These are phyloP conservation scores for Apamea monoglypha DNA, from an alignment of 2,888 invertebrate genomes.

Conservation along the genomic window DNA sequence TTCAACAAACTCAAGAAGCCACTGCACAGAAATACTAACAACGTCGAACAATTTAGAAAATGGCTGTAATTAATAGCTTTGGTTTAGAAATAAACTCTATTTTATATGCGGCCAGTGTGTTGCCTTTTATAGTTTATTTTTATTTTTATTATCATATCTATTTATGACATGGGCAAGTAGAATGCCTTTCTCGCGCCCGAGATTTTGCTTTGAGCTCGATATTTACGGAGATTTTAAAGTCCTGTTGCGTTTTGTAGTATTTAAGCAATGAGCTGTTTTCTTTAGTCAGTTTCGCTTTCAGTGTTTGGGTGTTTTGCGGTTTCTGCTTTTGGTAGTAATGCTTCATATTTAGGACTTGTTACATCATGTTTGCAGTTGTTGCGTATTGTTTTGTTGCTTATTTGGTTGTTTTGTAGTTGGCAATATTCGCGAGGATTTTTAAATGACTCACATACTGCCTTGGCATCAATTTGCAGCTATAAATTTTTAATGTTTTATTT, in stretches of 20 bases:
- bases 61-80: conserved; percentile 72
- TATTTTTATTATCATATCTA: conserved; percentile 66
- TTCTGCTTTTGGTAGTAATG: background rate
- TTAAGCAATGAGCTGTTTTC: background rate
- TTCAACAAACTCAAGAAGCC: conserved; percentile 23
- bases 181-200: conserved; percentile 44
- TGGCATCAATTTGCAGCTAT: background rate
- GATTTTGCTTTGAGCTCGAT: conserved; percentile 49
- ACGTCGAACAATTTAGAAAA: conserved; percentile 69
- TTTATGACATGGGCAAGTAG: conserved; percentile 62
- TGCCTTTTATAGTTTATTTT: conserved; percentile 47
- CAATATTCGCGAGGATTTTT: conserved; percentile 9
- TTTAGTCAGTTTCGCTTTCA: conserved; percentile 13
- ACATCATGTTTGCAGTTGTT: background rate
- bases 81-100: conserved; percentile 68
- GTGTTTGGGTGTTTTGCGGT: conserved; percentile 2
- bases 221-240: conserved; percentile 26
- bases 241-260: conserved; percentile 26
- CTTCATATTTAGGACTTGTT: background rate
- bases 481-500: background rate
- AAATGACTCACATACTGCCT: background rate
- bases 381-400: background rate
- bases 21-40: conserved; percentile 65
- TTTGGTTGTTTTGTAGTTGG: background rate
- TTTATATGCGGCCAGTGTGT: conserved; percentile 55